Percentiles rank a stretch among this genome's conserved stretches.
phyloP scores from a whole-genome alignment of 2,888 invertebrate species.

The Iphiclides podalirius region DNA sequence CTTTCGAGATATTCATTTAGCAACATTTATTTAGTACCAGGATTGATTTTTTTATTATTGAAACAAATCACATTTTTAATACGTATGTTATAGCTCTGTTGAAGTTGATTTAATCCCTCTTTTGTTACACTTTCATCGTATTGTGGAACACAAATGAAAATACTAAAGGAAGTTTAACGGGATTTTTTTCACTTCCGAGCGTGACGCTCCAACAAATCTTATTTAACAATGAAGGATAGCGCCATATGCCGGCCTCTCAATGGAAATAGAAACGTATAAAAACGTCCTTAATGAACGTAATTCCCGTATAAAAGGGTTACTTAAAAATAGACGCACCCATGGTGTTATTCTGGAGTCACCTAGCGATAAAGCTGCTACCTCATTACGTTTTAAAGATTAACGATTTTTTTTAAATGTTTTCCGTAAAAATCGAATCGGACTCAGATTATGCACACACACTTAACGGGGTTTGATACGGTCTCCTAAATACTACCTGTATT shows the following conservation, averaged over 20 bases:
- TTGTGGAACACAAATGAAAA: conserved; percentile 16
- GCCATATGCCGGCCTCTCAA: conserved; percentile 36
- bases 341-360: conserved; percentile 46
- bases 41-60: too few relatives aligned
- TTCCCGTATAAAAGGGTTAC: conserved; percentile 76
- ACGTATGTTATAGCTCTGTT: too few relatives aligned
- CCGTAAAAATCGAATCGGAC: too few relatives aligned
- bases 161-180: conserved; percentile 17
- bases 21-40: too few relatives aligned
- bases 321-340: conserved; percentile 59
- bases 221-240: conserved; percentile 32
- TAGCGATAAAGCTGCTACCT: conserved; percentile 10
- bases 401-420: too few relatives aligned
- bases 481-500: too few relatives aligned
- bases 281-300: conserved; percentile 74
- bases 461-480: too few relatives aligned
- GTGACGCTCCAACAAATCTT: conserved; percentile 24
- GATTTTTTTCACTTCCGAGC: conserved; percentile 18
- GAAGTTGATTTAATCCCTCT: too few relatives aligned
- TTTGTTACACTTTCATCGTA: background rate
- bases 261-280: conserved; percentile 64
- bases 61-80: too few relatives aligned
- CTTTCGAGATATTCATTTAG: too few relatives aligned
- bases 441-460: too few relatives aligned
- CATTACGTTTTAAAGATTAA: conserved; percentile 2